Conservation (phyloP, 2,888 invertebrate genomes). For the Eupsilia transversa region DNA sequence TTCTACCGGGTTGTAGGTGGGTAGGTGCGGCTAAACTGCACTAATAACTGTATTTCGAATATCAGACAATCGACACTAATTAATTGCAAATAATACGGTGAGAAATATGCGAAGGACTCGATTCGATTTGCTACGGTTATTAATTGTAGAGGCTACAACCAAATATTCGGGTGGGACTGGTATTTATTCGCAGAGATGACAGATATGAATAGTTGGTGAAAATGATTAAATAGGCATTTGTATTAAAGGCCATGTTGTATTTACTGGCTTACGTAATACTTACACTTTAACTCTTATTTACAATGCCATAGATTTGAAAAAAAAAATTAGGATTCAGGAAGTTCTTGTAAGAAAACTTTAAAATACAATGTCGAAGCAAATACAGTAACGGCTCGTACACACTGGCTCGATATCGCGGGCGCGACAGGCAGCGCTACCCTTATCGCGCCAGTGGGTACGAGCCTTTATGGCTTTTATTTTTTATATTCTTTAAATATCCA, state of each 20-base stretch:
- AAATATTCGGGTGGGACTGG: slow-evolving; percentile 49
- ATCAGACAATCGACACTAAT: slow-evolving; percentile 61
- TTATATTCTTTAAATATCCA: not conserved
- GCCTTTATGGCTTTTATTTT: not conserved
- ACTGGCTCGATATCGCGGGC: no score
- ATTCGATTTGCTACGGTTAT: slow-evolving; percentile 43
- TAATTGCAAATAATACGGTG: slow-evolving; percentile 60
- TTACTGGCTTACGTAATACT: not conserved
- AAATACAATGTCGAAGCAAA: not conserved
- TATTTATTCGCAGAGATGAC: slow-evolving; percentile 42
- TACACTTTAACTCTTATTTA: not conserved
- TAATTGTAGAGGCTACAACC: slow-evolving; percentile 34
- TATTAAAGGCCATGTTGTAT: slow-evolving; percentile 17
- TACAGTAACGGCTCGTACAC: no score
- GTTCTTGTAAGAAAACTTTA: no score
- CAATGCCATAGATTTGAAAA: no score
- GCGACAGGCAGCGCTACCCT: no score
- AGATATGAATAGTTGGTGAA: slow-evolving; percentile 43
- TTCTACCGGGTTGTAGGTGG: slow-evolving; percentile 39
- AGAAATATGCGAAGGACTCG: slow-evolving; percentile 55
- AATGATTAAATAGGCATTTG: slow-evolving; percentile 19
- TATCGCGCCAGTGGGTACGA: no score
- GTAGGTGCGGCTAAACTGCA: slow-evolving; percentile 42
- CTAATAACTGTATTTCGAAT: slow-evolving; percentile 51
- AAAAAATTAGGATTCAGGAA: not conserved